Base-by-base conservation (phyloP, 2,113 vertebrate species). In the Saguinus midas region DNA sequence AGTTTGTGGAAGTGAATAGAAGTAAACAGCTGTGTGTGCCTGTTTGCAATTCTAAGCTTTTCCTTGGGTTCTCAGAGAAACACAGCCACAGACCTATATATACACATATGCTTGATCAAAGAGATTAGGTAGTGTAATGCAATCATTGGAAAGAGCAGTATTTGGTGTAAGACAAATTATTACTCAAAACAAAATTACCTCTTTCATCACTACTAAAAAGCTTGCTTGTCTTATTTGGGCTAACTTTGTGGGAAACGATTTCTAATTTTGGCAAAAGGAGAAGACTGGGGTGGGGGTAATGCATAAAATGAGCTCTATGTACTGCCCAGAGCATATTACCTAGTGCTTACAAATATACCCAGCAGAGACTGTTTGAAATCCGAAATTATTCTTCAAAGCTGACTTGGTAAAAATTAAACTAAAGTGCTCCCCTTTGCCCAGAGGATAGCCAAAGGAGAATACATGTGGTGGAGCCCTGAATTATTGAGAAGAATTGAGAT, bases 121-220 rank as follows among this genome's bases (percentile, higher is more conserved):
- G 83, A 82, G 76, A 32, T 78, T 25, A 84, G 64, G 73, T 73
- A 80, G 87, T 52, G 48, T 75, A 70, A 80, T 6, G 45, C 66
- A 27, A 70, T 87, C 85, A 93, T 52, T 10, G 9, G 57, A 86
- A 84, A 70, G 40, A 82, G 48, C 75, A 83, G 23, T 55, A 82
- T 94, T 83, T 61, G n/a, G 37, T 70, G 43, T 37, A 68, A 87
- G 83, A 83, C 78, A 94, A 93, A 95, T 95, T 95, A 88, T 6
- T 78, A 84, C 73, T 16, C 72, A 18, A 82, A 91, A 91, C 93
- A 94, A 86, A 96, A 96, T 91, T 6, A 76, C n/a, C 37, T 58
- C 96, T 97, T 92, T 93, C 83, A 79, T 95, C 61, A 52, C 61
- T 52, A 21, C 64, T 96, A 82, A 97, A 95, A 96, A 81, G 70